Conservation (phyloP, 2,113 vertebrate genomes). For the Notechis scutatus region DNA sequence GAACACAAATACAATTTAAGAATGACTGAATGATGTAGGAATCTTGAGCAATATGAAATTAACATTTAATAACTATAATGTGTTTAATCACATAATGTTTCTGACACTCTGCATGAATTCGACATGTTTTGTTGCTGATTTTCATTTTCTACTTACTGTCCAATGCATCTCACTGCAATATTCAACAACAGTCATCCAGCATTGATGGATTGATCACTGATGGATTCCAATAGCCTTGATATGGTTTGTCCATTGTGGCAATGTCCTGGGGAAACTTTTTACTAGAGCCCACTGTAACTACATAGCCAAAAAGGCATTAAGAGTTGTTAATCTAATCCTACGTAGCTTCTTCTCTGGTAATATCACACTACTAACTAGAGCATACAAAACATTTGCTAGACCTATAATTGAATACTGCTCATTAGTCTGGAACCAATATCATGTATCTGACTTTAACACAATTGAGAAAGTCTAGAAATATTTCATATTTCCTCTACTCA, state of each 20-base stretch:
- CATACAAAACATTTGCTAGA: too few relatives aligned
- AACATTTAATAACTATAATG: neutral
- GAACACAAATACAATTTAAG: neutral
- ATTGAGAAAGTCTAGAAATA: too few relatives aligned
- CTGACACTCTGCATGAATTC: neutral
- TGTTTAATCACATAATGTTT: neutral
- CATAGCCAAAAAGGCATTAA: too few relatives aligned
- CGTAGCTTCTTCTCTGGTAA: too few relatives aligned
- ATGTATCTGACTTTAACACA: too few relatives aligned
- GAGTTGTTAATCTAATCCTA: too few relatives aligned
- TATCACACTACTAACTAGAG: too few relatives aligned
- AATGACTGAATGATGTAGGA: neutral
- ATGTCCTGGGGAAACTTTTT: neutral
- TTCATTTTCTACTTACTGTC: neutral
- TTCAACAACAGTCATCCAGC: neutral
- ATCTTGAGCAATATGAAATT: neutral
- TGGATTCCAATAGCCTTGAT: neutral
- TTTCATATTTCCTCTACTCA: too few relatives aligned
- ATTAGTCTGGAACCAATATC: too few relatives aligned
- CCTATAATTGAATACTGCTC: too few relatives aligned
- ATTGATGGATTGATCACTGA: neutral
- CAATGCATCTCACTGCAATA: neutral
- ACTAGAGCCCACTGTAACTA: neutral
- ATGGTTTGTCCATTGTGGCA: neutral
- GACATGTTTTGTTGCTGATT: neutral